phyloP scores from a whole-genome alignment of 2,113 vertebrate genomes.

The Megalops atlanticus region DNA sequence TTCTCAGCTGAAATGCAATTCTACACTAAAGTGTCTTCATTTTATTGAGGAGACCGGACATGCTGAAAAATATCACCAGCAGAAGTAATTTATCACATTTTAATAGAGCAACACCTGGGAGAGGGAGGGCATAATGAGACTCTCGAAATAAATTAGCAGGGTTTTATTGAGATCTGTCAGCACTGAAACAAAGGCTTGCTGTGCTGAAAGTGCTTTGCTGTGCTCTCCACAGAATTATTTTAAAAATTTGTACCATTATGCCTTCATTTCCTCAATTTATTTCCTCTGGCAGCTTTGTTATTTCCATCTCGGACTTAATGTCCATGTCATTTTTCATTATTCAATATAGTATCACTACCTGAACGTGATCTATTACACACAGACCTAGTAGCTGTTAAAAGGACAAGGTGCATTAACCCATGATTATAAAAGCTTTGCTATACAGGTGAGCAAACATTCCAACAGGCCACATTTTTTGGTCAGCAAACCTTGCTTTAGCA shows the following conservation, averaged over 20 bases:
- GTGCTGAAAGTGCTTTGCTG: slow-evolving; percentile 40
- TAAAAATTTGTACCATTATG: slow-evolving; percentile 40
- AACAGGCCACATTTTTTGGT: not conserved
- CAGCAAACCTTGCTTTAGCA: not conserved
- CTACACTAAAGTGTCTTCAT: slow-evolving; percentile 49
- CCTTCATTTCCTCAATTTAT: slow-evolving; percentile 49
- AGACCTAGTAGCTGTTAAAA: not conserved
- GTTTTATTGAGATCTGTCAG: slow-evolving; percentile 71
- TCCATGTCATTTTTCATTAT: slow-evolving; percentile 66
- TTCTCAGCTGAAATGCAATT: slow-evolving; percentile 65
- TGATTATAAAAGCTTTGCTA: not conserved
- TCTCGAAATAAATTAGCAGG: slow-evolving; percentile 78
- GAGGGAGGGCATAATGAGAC: slow-evolving; percentile 75
- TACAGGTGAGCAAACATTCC: not conserved
- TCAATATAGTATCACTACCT: not conserved
- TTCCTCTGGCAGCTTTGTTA: slow-evolving; percentile 40
- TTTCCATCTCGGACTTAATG: slow-evolving; percentile 60
- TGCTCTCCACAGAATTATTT: slow-evolving; percentile 30
- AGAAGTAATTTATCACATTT: slow-evolving; percentile 80
- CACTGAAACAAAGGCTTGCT: slow-evolving; percentile 53
- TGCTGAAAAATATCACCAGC: slow-evolving; percentile 61
- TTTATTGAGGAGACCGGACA: slow-evolving; percentile 61
- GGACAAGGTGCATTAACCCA: not conserved
- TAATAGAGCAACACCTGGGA: slow-evolving; percentile 76
- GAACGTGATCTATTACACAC: not conserved